phyloP scores from a whole-genome alignment of 1,140 invertebrate genomes.

The Chironomus tepperi region DNA sequence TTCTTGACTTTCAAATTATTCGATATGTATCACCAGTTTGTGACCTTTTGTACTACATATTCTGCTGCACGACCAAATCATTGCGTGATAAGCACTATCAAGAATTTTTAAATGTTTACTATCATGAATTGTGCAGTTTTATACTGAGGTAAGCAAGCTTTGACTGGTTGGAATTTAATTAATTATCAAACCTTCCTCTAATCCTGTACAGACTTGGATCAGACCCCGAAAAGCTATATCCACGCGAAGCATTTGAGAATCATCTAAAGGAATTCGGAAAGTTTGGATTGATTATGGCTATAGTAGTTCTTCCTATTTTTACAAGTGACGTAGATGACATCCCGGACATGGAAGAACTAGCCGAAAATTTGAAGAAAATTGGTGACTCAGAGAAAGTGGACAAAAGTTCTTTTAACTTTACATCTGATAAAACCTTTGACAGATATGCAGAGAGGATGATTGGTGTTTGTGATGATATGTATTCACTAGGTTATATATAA shows the following conservation, averaged over 20 bases:
- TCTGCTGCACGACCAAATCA: slow-evolving; percentile 40
- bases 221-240: not conserved
- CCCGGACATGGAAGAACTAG: slow-evolving; percentile 27
- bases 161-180: too few species aligned
- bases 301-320: slow-evolving; percentile 37
- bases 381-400: not conserved
- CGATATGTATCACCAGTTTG: slow-evolving; percentile 40
- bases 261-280: slow-evolving; percentile 29
- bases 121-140: slow-evolving; percentile 35
- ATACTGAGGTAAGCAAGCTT: slow-evolving; percentile 29
- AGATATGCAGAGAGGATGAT: not conserved
- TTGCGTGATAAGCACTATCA: slow-evolving; percentile 40
- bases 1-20: slow-evolving; percentile 45
- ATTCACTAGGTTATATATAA: not conserved
- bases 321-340: slow-evolving; percentile 33
- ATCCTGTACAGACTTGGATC: slow-evolving; percentile 30
- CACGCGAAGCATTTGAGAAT: slow-evolving; percentile 28
- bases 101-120: slow-evolving; percentile 40
- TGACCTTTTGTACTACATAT: slow-evolving; percentile 43
- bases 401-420: not conserved
- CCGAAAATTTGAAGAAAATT: slow-evolving; percentile 27
- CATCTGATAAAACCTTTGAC: not conserved
- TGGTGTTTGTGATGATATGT: not conserved
- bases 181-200: too few species aligned
- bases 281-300: slow-evolving; percentile 36